phyloP scores from a whole-genome alignment of 2,113 vertebrate species.

The Oxyruncus cristatus region DNA sequence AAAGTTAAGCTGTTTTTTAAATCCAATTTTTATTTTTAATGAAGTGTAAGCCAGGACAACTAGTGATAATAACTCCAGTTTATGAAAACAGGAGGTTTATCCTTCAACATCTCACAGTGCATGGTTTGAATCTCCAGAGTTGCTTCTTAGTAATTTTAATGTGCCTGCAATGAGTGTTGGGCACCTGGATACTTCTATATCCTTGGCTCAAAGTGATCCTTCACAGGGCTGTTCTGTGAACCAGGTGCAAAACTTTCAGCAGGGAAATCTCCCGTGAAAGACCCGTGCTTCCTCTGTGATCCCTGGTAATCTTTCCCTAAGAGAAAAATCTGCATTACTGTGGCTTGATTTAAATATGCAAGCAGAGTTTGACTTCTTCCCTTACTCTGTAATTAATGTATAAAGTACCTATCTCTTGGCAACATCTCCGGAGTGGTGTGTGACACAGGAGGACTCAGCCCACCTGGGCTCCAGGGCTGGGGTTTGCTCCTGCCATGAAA shows the following conservation, averaged over 20 bases:
- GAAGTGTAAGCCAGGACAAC: not conserved
- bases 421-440: not conserved
- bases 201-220: not conserved
- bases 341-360: slow-evolving; percentile 27
- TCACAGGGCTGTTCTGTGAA: not conserved
- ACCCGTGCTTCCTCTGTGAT: not conserved
- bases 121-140: not conserved
- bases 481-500: not conserved
- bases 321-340: slow-evolving; percentile 9
- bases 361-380: slow-evolving; percentile 2
- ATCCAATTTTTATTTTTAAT: not conserved
- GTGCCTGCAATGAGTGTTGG: not conserved
- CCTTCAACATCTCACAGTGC: not conserved
- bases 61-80: not conserved
- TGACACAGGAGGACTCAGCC: not conserved
- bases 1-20: not conserved
- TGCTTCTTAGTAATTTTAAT: not conserved
- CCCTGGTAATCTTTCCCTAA: not conserved
- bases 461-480: not conserved
- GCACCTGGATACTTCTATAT: not conserved
- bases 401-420: not conserved
- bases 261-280: not conserved
- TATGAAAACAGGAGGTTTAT: not conserved
- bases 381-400: slow-evolving; percentile 19
- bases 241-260: not conserved